Evolutionary conservation across 2,113 vertebrate species (phyloP).

Genomic region (Rhea pennata): DNA sequence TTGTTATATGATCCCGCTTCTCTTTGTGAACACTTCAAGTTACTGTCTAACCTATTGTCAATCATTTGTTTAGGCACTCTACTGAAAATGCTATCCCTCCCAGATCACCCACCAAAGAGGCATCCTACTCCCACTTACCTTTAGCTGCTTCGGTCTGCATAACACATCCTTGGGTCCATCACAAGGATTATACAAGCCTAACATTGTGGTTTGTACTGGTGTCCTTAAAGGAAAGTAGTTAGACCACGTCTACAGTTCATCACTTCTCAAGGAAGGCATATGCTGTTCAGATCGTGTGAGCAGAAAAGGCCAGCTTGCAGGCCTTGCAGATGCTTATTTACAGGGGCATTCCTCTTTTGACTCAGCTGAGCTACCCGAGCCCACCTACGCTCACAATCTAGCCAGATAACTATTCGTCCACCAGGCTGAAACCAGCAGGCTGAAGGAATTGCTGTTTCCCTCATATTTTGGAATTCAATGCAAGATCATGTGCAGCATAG

Average conservation of each 20-base stretch:
- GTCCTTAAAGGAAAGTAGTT: background rate
- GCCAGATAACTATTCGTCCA: background rate
- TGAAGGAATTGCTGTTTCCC: background rate
- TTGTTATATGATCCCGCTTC: background rate
- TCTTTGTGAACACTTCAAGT: background rate
- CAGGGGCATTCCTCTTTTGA: background rate
- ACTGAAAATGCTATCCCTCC: background rate
- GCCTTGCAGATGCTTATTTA: background rate
- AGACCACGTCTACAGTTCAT: background rate
- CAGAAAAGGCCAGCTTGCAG: background rate
- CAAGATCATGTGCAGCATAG: background rate
- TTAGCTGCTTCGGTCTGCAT: accelerated
- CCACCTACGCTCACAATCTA: background rate
- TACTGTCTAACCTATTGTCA: background rate
- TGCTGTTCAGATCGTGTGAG: background rate
- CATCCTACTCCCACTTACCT: background rate
- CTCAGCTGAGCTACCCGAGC: background rate
- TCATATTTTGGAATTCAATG: background rate
- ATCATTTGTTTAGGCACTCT: background rate
- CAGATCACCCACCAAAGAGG: background rate
- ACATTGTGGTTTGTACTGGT: background rate
- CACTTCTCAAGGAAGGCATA: background rate
- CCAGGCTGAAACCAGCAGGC: background rate
- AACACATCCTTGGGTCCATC: accelerated
- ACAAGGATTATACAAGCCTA: background rate